Evolutionary conservation across 30 jellyfish, hydroid and myxozoan species (phyloP).

Genomic region (Catostylus mosaicus): DNA sequence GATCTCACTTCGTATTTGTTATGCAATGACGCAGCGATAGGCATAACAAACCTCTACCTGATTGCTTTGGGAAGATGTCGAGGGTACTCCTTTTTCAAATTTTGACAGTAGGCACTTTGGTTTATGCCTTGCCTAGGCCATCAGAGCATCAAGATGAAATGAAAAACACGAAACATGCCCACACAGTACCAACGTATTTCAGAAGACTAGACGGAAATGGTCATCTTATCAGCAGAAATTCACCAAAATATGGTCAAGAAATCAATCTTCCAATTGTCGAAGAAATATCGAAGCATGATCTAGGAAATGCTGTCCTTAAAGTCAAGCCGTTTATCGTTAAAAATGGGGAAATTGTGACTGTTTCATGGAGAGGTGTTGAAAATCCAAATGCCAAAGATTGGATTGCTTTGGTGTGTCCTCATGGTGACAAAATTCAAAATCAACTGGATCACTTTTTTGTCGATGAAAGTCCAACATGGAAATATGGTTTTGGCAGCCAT

Average conservation of each 20-base stretch:
- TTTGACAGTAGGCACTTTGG: background rate
- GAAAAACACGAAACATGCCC: slow-evolving; percentile 35
- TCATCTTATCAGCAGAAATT: slow-evolving; percentile 51
- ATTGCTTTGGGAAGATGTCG: background rate
- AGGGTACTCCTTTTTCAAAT: background rate
- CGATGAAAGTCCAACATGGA: slow-evolving; percentile 69
- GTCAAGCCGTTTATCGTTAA: slow-evolving; percentile 80
- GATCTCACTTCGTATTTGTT: too few relatives aligned
- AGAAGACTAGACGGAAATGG: slow-evolving; percentile 68
- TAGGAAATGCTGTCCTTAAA: slow-evolving; percentile 54
- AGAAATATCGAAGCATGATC: slow-evolving; percentile 39
- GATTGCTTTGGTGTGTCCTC: slow-evolving; percentile 91
- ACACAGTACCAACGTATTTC: slow-evolving; percentile 79
- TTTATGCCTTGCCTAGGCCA: background rate
- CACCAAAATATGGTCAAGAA: slow-evolving; percentile 67
- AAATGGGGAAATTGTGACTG: slow-evolving; percentile 86
- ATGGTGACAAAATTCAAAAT: slow-evolving; percentile 42
- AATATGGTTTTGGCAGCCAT: slow-evolving; percentile 77
- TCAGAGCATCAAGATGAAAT: background rate
- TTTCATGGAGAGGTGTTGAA: slow-evolving; percentile 75
- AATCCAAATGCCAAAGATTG: slow-evolving; percentile 85
- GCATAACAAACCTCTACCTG: too few relatives aligned
- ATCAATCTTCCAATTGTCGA: slow-evolving; percentile 59
- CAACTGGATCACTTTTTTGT: slow-evolving; percentile 87
- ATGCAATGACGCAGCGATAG: too few relatives aligned